Conservation (phyloP, 92 coral and sea anemone species). For the Zoanthus sociatus region DNA sequence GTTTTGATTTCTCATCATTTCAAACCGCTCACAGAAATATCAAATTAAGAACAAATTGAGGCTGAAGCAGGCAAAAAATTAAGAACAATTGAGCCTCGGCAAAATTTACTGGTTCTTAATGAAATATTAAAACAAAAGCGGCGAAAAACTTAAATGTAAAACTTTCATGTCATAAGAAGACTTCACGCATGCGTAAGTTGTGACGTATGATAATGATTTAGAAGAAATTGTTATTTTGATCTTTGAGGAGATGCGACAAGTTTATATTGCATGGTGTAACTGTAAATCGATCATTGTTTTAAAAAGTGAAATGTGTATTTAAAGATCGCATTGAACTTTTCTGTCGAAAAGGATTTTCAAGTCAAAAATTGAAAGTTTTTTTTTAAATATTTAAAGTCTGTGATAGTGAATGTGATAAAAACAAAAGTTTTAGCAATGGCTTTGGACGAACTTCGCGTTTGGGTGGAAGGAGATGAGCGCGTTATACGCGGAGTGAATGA, state of each 20-base stretch:
- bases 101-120: too few relatives aligned
- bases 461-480: slow-evolving; percentile 89
- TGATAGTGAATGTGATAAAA: neutral
- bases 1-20: too few relatives aligned
- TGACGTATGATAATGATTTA: too few relatives aligned
- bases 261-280: neutral
- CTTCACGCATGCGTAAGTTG: too few relatives aligned
- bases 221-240: too few relatives aligned
- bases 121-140: too few relatives aligned
- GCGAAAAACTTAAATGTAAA: too few relatives aligned
- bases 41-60: too few relatives aligned
- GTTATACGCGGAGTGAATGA: slow-evolving; percentile 86
- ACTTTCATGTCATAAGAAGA: too few relatives aligned
- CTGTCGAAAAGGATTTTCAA: neutral
- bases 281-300: neutral
- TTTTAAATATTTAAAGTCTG: slow-evolving; percentile 5
- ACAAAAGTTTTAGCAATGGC: slow-evolving; percentile 18
- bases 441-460: slow-evolving; percentile 79
- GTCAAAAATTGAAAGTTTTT: neutral
- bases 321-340: neutral
- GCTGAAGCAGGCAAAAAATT: too few relatives aligned
- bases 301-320: neutral
- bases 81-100: too few relatives aligned
- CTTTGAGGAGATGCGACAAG: neutral
- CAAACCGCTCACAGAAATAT: too few relatives aligned